Conservation (phyloP, 2,113 vertebrate genomes). For the Ammospiza nelsoni region DNA sequence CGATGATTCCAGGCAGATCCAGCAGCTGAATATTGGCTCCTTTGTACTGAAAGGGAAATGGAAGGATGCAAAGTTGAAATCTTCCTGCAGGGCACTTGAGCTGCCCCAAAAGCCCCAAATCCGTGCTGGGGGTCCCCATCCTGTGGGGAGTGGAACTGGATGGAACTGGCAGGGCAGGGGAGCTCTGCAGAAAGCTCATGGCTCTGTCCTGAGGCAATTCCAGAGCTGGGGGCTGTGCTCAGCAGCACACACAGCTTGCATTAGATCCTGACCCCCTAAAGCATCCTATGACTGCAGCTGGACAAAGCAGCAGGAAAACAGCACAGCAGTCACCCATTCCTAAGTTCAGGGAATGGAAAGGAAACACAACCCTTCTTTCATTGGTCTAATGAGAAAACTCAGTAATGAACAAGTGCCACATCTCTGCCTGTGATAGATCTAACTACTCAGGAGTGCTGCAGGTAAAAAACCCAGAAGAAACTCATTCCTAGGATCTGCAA, state of each 20-base stretch:
- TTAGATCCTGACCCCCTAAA: not conserved
- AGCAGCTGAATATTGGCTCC: constrained; percentile 97
- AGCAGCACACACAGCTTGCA: rapidly evolving
- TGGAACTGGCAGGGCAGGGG: not conserved
- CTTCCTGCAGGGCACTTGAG: not conserved
- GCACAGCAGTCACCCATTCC: not conserved
- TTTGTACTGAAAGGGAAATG: constrained; percentile 86
- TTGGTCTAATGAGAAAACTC: not conserved
- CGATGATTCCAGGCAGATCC: constrained; percentile 98
- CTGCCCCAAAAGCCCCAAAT: not conserved
- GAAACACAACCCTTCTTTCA: not conserved
- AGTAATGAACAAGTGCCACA: not conserved
- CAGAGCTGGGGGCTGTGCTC: not conserved
- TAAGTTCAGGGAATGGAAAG: rapidly evolving
- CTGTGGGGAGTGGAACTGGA: not conserved
- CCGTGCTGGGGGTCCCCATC: rapidly evolving
- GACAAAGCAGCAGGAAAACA: not conserved
- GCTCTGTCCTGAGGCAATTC: not conserved
- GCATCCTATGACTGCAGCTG: not conserved
- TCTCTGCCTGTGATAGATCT: not conserved
- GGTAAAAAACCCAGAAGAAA: not conserved
- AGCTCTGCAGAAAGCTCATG: not conserved
- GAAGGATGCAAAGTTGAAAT: not conserved
- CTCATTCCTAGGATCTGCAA: too few species aligned
- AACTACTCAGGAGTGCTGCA: not conserved